Conservation (phyloP, 2,113 vertebrate species). For the Strigops habroptila region DNA sequence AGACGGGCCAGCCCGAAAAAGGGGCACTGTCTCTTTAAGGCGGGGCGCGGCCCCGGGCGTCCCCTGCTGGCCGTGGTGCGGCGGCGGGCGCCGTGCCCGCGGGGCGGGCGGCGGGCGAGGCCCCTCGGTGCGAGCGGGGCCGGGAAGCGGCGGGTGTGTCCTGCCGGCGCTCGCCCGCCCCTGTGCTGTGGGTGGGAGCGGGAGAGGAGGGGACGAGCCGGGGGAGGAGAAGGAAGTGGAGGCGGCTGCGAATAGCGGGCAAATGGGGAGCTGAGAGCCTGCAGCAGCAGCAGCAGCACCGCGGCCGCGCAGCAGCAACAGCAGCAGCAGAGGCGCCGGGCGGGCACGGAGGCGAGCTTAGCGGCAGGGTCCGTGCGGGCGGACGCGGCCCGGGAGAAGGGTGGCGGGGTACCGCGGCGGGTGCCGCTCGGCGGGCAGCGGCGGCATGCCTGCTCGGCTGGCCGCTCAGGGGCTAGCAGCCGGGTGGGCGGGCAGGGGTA, state of each 20-base stretch:
- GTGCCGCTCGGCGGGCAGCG: not conserved
- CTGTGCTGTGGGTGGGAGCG: not conserved
- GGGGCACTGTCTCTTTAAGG: not conserved
- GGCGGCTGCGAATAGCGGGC: slow-evolving; percentile 43
- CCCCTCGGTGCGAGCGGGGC: not conserved
- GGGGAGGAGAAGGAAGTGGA: not conserved
- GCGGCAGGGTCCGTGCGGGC: not conserved
- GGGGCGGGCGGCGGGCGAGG: not conserved
- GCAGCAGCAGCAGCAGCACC: not conserved
- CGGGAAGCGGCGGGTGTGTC: not conserved
- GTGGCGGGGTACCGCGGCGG: not conserved
- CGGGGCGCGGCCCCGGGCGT: not conserved
- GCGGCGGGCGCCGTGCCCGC: not conserved
- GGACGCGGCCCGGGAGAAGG: not conserved
- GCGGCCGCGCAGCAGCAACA: not conserved
- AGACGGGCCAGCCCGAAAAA: accelerated
- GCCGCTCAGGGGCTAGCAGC: not conserved
- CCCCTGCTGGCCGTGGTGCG: not conserved
- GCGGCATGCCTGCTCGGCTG: not conserved
- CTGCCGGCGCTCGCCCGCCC: not conserved
- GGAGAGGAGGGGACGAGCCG: not conserved
- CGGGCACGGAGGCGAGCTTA: not conserved
- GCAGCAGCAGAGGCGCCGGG: not conserved
- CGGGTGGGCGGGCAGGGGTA: not conserved
- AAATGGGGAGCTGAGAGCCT: slow-evolving; percentile 19